Percentiles rank a stretch among this genome's conserved stretches.
phyloP scores from a whole-genome alignment of 2,113 vertebrate species.

The Pavo muticus region DNA sequence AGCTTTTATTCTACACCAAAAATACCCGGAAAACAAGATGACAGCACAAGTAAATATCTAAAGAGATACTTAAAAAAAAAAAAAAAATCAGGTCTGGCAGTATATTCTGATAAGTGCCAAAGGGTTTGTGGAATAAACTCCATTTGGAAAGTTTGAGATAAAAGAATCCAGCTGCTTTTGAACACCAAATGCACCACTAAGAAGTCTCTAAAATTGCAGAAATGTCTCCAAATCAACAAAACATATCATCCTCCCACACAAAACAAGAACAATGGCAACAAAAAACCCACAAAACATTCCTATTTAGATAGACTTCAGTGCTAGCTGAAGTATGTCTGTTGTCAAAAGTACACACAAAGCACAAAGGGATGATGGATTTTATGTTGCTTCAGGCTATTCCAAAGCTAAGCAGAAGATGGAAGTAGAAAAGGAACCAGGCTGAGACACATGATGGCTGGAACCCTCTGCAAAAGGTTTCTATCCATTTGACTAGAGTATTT shows the following conservation, averaged over 20 bases:
- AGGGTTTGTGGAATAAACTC: constrained; percentile 44
- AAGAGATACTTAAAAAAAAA: background rate
- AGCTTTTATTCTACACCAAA: constrained; percentile 28
- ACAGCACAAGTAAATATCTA: background rate
- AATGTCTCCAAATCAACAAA: constrained; percentile 30
- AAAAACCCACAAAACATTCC: constrained; percentile 32
- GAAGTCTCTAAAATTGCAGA: background rate
- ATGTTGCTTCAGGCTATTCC: constrained; percentile 15
- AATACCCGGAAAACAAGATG: constrained; percentile 24
- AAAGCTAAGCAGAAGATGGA: constrained; percentile 43
- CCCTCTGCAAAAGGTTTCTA: background rate
- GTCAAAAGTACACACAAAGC: constrained; percentile 1
- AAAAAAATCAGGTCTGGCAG: too few relatives aligned
- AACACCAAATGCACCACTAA: constrained; percentile 7
- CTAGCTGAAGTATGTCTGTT: background rate
- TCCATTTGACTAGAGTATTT: background rate
- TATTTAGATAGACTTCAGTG: constrained; percentile 29
- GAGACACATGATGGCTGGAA: background rate
- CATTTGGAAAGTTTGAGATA: constrained; percentile 40
- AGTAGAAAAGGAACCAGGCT: constrained; percentile 11
- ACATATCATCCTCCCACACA: constrained; percentile 25
- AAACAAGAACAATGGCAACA: constrained; percentile 25
- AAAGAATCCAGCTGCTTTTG: constrained; percentile 46
- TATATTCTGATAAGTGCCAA: background rate
- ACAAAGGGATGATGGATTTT: background rate